These are phyloP conservation scores for Mythimna albipuncta DNA, from an alignment of 2,888 invertebrate genomes.

Conservation along the genomic window DNA sequence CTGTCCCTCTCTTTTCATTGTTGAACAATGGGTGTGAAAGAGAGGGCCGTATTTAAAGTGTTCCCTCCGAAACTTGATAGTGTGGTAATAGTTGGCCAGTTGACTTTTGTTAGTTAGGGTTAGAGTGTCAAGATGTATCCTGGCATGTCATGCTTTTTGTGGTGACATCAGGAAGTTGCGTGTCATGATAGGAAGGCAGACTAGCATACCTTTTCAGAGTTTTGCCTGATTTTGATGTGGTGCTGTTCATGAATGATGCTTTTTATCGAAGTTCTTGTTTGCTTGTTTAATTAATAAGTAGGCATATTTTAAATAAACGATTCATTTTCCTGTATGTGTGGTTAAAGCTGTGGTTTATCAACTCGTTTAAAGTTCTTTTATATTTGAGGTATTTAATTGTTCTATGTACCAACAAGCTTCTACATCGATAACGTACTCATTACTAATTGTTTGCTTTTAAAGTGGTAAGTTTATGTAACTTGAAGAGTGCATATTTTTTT, in stretches of 20 bases:
- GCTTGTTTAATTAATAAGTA: slow-evolving; percentile 2
- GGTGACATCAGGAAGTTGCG: slow-evolving; percentile 48
- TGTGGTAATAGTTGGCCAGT: slow-evolving; percentile 59
- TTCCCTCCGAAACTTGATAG: slow-evolving; percentile 65
- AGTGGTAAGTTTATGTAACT: not conserved
- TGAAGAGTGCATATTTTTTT: no score
- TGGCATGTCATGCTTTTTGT: slow-evolving; percentile 53
- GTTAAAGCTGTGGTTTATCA: slow-evolving; percentile 4
- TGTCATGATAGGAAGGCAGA: slow-evolving; percentile 34
- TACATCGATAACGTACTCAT: not conserved
- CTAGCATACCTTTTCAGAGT: slow-evolving; percentile 20
- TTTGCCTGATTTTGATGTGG: slow-evolving; percentile 23
- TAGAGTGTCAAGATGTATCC: slow-evolving; percentile 62
- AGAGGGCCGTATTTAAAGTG: slow-evolving; percentile 57
- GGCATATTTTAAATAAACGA: not conserved
- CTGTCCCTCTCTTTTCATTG: slow-evolving; percentile 70
- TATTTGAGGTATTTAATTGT: not conserved
- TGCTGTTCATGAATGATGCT: slow-evolving; percentile 2
- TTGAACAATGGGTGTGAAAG: slow-evolving; percentile 60
- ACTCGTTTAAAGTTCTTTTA: not conserved
- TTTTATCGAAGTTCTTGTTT: not conserved
- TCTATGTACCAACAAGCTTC: not conserved
- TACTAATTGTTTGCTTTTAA: not conserved
- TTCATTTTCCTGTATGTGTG: slow-evolving; percentile 10
- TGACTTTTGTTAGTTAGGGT: slow-evolving; percentile 58